These are phyloP conservation scores for Drosophila malerkotliana DNA, from an alignment of 1,140 invertebrate genomes.

Conservation along the genomic window DNA sequence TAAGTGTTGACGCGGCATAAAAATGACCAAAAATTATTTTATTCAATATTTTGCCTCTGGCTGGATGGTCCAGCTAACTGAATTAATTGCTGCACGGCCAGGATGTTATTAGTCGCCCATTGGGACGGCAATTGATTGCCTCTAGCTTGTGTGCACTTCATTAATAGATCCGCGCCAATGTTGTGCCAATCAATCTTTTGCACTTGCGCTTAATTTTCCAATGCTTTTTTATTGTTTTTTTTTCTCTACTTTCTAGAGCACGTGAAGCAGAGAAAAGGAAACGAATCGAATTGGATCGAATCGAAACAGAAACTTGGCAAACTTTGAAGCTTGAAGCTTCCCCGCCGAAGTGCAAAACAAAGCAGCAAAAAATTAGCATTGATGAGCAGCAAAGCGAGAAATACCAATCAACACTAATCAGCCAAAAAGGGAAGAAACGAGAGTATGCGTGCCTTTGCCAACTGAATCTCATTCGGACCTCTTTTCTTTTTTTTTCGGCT, in stretches of 20 bases:
- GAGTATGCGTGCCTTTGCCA: slow-evolving; percentile 46
- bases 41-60: slow-evolving; percentile 65
- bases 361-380: slow-evolving; percentile 74
- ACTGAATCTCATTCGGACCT: too few relatives aligned
- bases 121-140: slow-evolving; percentile 56
- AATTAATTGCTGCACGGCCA: slow-evolving; percentile 60
- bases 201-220: slow-evolving; percentile 70
- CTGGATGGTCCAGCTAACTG: slow-evolving; percentile 32
- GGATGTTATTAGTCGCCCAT: slow-evolving; percentile 38
- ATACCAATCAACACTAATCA: slow-evolving; percentile 83
- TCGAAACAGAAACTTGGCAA: slow-evolving; percentile 39
- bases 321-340: slow-evolving; percentile 55
- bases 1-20: slow-evolving; percentile 82
- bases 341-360: slow-evolving; percentile 19
- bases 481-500: background rate
- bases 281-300: slow-evolving; percentile 8
- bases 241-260: slow-evolving; percentile 11
- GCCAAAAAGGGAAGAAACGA: slow-evolving; percentile 48
- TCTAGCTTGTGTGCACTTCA: slow-evolving; percentile 56
- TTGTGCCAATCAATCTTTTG: slow-evolving; percentile 77
- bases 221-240: slow-evolving; percentile 18
- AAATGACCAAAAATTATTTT: slow-evolving; percentile 70
- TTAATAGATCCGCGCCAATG: slow-evolving; percentile 68
- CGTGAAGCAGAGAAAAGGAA: slow-evolving; percentile 27
- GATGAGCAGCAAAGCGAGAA: slow-evolving; percentile 82